These are phyloP conservation scores for Peromyscus californicus DNA, from an alignment of 2,113 vertebrate species.

Conservation along the genomic window DNA sequence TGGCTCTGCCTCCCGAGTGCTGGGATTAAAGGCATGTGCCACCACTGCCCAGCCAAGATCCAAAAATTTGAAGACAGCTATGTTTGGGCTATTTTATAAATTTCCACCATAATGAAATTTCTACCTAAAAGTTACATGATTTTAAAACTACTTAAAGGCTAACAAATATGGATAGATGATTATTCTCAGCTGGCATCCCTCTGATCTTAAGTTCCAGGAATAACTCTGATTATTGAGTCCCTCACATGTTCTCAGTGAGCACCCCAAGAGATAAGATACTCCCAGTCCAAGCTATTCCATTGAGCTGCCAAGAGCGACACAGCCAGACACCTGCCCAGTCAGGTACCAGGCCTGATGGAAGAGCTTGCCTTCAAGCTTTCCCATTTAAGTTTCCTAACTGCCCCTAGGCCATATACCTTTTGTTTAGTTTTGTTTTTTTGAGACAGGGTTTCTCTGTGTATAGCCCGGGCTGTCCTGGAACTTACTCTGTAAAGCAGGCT, in stretches of 20 bases:
- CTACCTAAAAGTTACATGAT: not conserved
- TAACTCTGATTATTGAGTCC: not conserved
- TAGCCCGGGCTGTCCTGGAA: not conserved
- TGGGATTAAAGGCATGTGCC: no score
- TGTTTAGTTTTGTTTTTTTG: not conserved
- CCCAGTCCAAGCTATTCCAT: not conserved
- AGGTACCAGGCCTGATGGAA: not conserved
- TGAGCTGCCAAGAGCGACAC: not conserved
- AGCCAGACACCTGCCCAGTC: not conserved
- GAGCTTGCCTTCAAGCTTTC: not conserved
- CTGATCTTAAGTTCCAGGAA: constrained; percentile 25
- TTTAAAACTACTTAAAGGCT: constrained; percentile 62
- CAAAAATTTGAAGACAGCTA: constrained; percentile 32
- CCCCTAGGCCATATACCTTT: not conserved
- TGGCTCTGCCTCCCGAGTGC: no score
- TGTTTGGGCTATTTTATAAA: constrained; percentile 41
- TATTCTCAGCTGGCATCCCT: constrained; percentile 32
- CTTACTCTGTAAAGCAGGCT: no score
- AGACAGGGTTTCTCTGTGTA: not conserved
- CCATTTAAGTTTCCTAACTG: not conserved
- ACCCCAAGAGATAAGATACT: not conserved
- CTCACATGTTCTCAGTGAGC: not conserved
- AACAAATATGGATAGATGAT: constrained; percentile 30
- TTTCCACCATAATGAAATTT: constrained; percentile 48
- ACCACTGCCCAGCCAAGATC: not conserved